A percentile compares a stretch with the other conserved stretches of the same genome.
phyloP scores from a whole-genome alignment of 2,797 vertebrate species.

The Oceanodroma leucorhoa region DNA sequence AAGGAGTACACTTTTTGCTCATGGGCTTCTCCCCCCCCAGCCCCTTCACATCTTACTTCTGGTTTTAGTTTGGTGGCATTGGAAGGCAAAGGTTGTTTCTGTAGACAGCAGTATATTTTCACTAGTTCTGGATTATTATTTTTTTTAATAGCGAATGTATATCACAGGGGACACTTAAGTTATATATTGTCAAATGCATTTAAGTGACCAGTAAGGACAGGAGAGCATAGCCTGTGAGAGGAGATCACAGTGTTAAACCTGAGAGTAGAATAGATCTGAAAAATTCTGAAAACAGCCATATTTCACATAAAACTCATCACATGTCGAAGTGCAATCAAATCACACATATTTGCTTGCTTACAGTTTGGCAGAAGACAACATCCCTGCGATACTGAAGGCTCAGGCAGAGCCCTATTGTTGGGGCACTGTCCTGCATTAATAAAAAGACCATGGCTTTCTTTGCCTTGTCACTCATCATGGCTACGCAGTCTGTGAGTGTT shows the following conservation, averaged over 20 bases:
- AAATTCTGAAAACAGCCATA: background rate
- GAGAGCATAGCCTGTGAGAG: background rate
- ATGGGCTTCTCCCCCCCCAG: fast-evolving
- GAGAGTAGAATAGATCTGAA: background rate
- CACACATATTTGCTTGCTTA: slow-evolving; percentile 65
- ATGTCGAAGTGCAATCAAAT: background rate
- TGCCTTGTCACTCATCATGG: slow-evolving; percentile 98
- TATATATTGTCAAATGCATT: background rate
- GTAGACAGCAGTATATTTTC: background rate
- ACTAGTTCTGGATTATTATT: background rate
- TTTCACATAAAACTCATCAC: background rate
- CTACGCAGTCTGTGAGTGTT: slow-evolving; percentile 90
- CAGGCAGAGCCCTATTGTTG: slow-evolving; percentile 92
- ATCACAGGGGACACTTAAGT: background rate
- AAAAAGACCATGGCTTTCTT: slow-evolving; percentile 98
- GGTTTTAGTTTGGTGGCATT: background rate
- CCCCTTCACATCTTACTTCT: background rate
- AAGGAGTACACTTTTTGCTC: background rate
- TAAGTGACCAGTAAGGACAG: background rate
- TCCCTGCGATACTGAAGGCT: slow-evolving; percentile 95
- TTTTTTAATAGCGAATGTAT: background rate
- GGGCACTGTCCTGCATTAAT: slow-evolving; percentile 96
- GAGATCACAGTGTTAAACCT: background rate
- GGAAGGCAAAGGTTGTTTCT: background rate
- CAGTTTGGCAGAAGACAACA: slow-evolving; percentile 98